These are phyloP conservation scores for Caenorhabditis sp. DNA, from an alignment of 2,888 invertebrate genomes.

Conservation along the genomic window DNA sequence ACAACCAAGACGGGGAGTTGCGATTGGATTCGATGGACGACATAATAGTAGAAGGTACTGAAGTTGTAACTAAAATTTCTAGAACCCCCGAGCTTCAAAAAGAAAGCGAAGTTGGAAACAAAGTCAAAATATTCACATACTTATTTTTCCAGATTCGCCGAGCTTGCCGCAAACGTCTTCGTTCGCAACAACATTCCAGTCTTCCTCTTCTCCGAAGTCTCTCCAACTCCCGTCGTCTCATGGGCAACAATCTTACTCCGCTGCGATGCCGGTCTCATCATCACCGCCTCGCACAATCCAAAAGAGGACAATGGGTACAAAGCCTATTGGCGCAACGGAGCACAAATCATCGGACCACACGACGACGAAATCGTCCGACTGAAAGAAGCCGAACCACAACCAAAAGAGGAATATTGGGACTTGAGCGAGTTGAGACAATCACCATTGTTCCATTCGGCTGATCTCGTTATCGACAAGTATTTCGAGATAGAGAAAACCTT, in stretches of 20 bases:
- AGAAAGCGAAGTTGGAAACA: too few species aligned
- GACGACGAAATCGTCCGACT: constrained; percentile 85
- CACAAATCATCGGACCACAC: constrained; percentile 89
- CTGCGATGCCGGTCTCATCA: constrained; percentile 86
- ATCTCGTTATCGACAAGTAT: constrained; percentile 78
- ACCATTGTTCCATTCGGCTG: constrained; percentile 75
- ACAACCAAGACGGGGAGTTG: constrained; percentile 54
- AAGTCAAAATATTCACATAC: neutral
- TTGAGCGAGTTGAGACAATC: constrained; percentile 75
- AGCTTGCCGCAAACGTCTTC: constrained; percentile 86
- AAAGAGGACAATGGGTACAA: constrained; percentile 96
- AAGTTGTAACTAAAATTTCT: neutral
- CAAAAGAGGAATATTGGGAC: constrained; percentile 83
- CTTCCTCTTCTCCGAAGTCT: constrained; percentile 81
- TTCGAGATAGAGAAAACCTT: constrained; percentile 73
- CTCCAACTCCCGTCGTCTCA: constrained; percentile 92
- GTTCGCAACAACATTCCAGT: constrained; percentile 81
- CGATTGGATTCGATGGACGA: constrained; percentile 69
- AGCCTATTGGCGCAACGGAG: constrained; percentile 91
- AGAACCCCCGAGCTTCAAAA: too few species aligned
- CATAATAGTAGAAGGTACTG: constrained; percentile 55
- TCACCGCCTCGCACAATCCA: constrained; percentile 92
- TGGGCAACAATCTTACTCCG: constrained; percentile 81
- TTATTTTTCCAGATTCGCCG: constrained; percentile 80
- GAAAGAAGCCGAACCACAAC: constrained; percentile 82